Evolutionary conservation across 2,113 vertebrate genomes (phyloP), one percentile per base, ranked within the genome.

Genomic region (Baryphthengus martii): DNA sequence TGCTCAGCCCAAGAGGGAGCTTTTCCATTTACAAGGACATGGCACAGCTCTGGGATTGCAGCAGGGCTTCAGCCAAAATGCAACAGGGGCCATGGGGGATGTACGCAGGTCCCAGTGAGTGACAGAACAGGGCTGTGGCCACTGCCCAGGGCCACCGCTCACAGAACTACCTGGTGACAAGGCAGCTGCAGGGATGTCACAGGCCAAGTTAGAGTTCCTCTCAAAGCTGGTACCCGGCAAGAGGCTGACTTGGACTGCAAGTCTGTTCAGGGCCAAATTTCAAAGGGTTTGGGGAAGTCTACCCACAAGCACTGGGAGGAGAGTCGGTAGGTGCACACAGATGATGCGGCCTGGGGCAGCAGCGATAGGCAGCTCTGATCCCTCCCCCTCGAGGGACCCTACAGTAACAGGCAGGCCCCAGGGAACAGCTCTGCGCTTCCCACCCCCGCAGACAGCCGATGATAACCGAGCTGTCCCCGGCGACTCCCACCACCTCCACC

Each of bases 61-160:
- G 17, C 47, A 67, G 37, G 40, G 33, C 76, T 61, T 66, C 31
- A 9, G 15, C 21, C n/a, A 77, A 81, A 84, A 67, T 11, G 23
- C 37, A 55, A 37, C 33, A 7, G 17, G 52, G 56, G 16, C 4
- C 7, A 12, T 7, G 35, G 35, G 15, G 10, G 53, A 26, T 39
- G 24, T 18, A 56, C 33, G 14, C 31, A 61, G 62, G 39, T 77
- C 63, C 71, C 50, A 49, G 3, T 21, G 61, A 61, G 31, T 29
- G 31, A 79, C 40, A 40, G 66, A 33, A 39, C 55, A 49, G 29
- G 28, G 21, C 50, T 89, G 35, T 2, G 1, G 25, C 3, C 2
- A 1, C 44, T 42, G 21, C 49, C 12, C 2, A 3, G 25, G 42
- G 40, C 39, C 39, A 50, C 52, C 0, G 0, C 37, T 44, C 1